Evolutionary conservation across 2,888 invertebrate species (phyloP).

Genomic region (Lycaena phlaeas): DNA sequence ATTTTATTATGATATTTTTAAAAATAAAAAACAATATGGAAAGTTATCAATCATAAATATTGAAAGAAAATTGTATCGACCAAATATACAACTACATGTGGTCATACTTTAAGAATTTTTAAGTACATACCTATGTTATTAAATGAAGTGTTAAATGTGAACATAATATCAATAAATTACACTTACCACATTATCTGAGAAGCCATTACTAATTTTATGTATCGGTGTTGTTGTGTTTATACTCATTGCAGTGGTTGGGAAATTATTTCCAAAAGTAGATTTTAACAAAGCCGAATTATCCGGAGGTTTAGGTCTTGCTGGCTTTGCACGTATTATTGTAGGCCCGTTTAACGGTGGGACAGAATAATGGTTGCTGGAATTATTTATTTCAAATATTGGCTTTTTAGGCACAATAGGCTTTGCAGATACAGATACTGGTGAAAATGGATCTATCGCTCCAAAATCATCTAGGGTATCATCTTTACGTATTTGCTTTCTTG

Average conservation of each 20-base stretch:
- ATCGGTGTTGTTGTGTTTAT: conserved; percentile 58
- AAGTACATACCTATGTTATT: too few species aligned
- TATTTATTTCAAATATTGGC: conserved; percentile 75
- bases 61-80: too few species aligned
- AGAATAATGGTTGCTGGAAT: conserved; percentile 45
- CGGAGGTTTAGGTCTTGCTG: conserved; percentile 71
- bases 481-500: conserved; percentile 48
- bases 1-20: too few species aligned
- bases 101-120: too few species aligned
- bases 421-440: conserved; percentile 44
- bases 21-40: too few species aligned
- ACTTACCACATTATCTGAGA: conserved; percentile 56
- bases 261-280: conserved; percentile 43
- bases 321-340: conserved; percentile 82
- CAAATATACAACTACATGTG: too few species aligned
- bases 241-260: conserved; percentile 46
- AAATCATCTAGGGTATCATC: conserved; percentile 69
- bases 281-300: conserved; percentile 57
- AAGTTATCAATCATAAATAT: too few species aligned
- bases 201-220: conserved; percentile 48
- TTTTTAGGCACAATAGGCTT: conserved; percentile 60
- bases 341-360: conserved; percentile 71
- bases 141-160: too few species aligned
- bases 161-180: too few species aligned
- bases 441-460: conserved; percentile 70